Base-by-base conservation (phyloP, 1,140 invertebrate species). In the Asobara japonica region DNA sequence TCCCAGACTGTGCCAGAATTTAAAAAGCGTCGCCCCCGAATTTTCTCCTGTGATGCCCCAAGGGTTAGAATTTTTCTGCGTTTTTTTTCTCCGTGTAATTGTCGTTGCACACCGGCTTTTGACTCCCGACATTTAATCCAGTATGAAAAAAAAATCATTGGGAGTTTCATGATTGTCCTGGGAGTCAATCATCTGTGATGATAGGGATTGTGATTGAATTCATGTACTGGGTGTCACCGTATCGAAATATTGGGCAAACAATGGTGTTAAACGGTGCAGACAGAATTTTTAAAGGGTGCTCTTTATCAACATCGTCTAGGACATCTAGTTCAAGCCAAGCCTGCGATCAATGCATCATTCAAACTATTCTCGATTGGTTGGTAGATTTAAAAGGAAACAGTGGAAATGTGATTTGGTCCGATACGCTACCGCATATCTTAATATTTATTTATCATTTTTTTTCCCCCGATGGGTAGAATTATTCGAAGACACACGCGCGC, bases 231-330 rank as follows among this genome's bases (percentile, higher is more conserved):
- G 48, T 56, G 66, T 69, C 66, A 48, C 66, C 66, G 66, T 33
- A 75, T 76, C 72, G 29, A 74, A 76, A 78, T 74, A 81, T 74
- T 83, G 80, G 82, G 81, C 81, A 85, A 84, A 86, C 81, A 86
- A 86, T 81, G 86, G 82, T 82, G 29, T 62, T 62, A 77, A 83
- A 78, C 80, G 80, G 86, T 87, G 84, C 86, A 85, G 82, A 85
- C 80, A 82, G 83, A 82, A 86, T 56, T 56, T 75, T 79, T 81
- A 69, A 85, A 84, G 82, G 82, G 84, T 87, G 84, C 82, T 48
- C 48, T 69, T 67, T 30, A 69, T 81, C 81, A 81, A 84, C 80
- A 83, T 82, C 79, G 77, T 82, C 84, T 83, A 84, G 80, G 78
- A 85, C 84, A 81, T 85, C 82, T 80, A 84, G 65, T 71, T 67